Evolutionary conservation across 2,888 invertebrate species (phyloP).

Genomic region (Steromphala cineraria): DNA sequence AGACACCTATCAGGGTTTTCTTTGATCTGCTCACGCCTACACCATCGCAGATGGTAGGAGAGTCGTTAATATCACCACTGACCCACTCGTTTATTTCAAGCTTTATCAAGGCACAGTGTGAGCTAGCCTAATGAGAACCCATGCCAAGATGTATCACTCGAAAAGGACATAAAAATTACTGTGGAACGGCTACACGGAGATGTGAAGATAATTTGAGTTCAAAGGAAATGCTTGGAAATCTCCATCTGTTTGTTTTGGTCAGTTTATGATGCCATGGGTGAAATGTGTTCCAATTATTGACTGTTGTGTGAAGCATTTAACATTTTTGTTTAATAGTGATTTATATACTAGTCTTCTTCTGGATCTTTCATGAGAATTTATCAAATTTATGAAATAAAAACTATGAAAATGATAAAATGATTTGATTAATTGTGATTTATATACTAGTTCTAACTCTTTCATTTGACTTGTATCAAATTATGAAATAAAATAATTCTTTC

Average conservation of each 20-base stretch:
- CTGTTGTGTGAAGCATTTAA: no score
- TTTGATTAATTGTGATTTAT: no score
- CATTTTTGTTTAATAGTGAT: no score
- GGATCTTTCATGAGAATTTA: no score
- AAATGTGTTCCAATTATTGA: no score
- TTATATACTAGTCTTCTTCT: no score
- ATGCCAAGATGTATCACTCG: neutral
- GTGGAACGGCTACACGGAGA: neutral
- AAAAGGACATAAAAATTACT: neutral
- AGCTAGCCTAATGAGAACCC: neutral
- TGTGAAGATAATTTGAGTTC: neutral
- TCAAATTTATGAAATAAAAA: no score
- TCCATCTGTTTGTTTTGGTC: neutral
- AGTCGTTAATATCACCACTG: neutral
- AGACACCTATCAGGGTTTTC: neutral
- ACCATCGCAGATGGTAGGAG: neutral
- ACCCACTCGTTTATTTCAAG: slow-evolving; percentile 2
- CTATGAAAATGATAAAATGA: no score
- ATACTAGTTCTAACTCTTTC: no score
- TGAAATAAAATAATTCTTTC: no score
- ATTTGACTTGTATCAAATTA: no score
- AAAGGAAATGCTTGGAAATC: neutral
- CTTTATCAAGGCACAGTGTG: neutral
- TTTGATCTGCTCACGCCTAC: slow-evolving; percentile 8
- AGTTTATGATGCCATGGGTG: neutral